Conservation (phyloP, 2,888 invertebrate genomes). For the Eremobia ochroleuca region DNA sequence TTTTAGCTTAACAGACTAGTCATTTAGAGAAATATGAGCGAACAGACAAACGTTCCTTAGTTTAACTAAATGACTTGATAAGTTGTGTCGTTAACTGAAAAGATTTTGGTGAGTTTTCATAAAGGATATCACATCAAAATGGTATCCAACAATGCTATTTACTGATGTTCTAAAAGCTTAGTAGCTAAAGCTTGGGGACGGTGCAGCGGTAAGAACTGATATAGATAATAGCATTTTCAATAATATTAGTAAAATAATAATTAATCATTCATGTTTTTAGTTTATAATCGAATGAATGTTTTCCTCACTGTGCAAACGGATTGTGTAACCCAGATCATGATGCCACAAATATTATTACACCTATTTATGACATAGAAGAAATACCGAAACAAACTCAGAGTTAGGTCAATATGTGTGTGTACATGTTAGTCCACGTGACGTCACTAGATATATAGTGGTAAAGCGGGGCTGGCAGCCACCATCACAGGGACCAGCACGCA, state of each 20-base stretch:
- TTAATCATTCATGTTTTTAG: background rate
- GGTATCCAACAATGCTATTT: background rate
- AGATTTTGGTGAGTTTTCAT: background rate
- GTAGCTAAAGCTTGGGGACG: background rate
- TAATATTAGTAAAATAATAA: background rate
- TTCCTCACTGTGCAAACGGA: background rate
- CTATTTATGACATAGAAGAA: background rate
- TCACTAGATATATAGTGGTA: constrained; percentile 63
- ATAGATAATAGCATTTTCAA: background rate
- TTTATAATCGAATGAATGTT: background rate
- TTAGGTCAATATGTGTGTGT: constrained; percentile 26
- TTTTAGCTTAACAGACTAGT: background rate
- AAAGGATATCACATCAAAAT: background rate
- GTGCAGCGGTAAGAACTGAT: background rate
- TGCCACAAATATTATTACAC: background rate
- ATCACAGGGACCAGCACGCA: constrained; percentile 61
- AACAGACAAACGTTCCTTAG: background rate
- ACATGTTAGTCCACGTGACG: constrained; percentile 42
- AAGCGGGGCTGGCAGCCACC: constrained; percentile 64
- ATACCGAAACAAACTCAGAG: background rate
- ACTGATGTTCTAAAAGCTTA: background rate
- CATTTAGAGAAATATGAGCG: background rate
- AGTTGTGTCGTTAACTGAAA: background rate
- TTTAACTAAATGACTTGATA: background rate
- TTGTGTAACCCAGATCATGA: background rate